Conservation (phyloP, 2,113 vertebrate genomes). For the Ivindomyrus marchei region DNA sequence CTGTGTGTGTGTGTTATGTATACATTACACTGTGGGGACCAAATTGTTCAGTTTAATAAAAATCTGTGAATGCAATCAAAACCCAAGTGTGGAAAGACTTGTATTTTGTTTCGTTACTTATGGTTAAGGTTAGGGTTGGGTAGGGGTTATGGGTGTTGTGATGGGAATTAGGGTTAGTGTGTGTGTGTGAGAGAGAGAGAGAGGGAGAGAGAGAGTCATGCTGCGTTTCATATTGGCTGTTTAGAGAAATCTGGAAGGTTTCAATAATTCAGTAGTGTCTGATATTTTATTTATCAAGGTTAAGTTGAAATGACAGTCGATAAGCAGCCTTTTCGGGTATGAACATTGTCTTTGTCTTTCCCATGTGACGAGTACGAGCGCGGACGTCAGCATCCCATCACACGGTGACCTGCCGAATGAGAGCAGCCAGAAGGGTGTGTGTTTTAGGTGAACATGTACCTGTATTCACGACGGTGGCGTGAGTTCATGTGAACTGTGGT, state of each 20-base stretch:
- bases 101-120: background rate
- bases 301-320: conserved; percentile 35
- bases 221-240: conserved; percentile 29
- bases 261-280: conserved; percentile 53
- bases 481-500: background rate
- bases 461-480: background rate
- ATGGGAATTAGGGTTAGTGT: background rate
- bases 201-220: background rate
- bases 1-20: background rate
- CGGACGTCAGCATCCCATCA: background rate
- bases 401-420: background rate
- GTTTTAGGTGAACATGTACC: background rate
- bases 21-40: background rate
- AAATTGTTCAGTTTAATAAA: background rate
- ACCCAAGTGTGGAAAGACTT: background rate
- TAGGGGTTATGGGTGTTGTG: background rate
- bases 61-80: background rate
- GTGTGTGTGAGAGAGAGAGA: background rate
- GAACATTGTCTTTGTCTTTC: background rate
- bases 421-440: background rate
- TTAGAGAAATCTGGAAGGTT: conserved; percentile 35
- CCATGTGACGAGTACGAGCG: background rate
- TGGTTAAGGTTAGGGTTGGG: background rate
- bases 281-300: conserved; percentile 63
- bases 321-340: background rate